Base-by-base conservation (phyloP, 2,888 invertebrate genomes). In the Leptura quadrifasciata region DNA sequence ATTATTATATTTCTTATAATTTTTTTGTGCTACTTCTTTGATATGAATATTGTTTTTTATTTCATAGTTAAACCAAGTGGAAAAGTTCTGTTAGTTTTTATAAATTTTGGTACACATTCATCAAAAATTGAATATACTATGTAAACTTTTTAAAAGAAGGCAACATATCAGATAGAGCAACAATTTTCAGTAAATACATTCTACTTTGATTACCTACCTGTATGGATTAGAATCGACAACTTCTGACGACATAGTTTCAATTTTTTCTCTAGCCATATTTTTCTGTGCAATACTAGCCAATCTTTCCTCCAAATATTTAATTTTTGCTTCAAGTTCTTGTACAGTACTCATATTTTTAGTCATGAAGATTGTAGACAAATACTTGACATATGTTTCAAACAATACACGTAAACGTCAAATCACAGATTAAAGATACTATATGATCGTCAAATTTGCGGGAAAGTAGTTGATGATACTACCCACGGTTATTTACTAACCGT, bases 141-240 rank as follows among this genome's bases (percentile, higher is more conserved):
- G 27, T 31, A 31, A 31, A 31, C 27, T 2, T 31, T 31, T 6
- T 31, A 31, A 31, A 31, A 31, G 27, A 31, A 31, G 6, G 6
- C 8, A 8, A 2, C 8, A 2, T 31, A 31, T 31, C 6, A 2
- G 8, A 8, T 31, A 2, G 27, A 31, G 27, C 27, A 31, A 31
- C 27, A 31, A 31, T 31, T 31, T 31, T 5, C 6, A 31, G 27
- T 31, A 31, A 4, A 31, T 31, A 31, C 6, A 31, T 6, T 24
- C 24, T 24, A 24, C 5, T 24, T 24, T 24, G 5, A 10, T 31
- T 24, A 61, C 1, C 8, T 90, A 96, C 96, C 96, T 97, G 92
- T 99, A 99, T 0, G 99, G 99, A 91, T 99, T 99, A 0, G 97
- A 95, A 90, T 99, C 99, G 12, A 97, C 95, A 10, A 99, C 99